Conservation (phyloP, 2,888 invertebrate genomes). For the Agrotis ipsilon region DNA sequence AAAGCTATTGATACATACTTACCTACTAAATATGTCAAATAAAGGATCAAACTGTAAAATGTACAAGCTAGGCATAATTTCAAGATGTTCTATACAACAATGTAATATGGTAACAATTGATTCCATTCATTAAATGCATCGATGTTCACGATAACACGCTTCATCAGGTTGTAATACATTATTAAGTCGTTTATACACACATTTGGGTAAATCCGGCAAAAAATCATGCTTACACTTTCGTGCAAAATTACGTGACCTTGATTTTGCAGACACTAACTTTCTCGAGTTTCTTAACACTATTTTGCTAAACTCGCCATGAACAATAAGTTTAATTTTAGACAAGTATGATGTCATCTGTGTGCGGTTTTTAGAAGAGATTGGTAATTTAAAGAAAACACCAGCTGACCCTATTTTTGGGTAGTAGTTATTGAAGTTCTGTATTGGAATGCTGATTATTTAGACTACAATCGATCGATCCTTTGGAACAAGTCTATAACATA, state of each 20-base stretch:
- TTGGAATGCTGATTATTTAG: no score
- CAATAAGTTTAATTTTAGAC: no score
- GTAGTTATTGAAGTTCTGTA: no score
- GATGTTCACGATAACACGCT: conserved; percentile 59
- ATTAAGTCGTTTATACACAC: conserved; percentile 41
- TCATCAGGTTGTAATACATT: conserved; percentile 47
- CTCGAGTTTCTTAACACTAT: background rate
- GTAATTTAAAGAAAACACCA: no score
- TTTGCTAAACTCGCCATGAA: background rate
- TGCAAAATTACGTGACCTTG: conserved; percentile 34
- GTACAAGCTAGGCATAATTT: conserved; percentile 5
- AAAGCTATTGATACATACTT: no score
- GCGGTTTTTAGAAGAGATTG: no score
- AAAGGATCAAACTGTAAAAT: background rate
- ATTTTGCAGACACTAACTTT: background rate
- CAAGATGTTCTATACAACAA: conserved; percentile 27
- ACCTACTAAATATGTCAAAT: no score
- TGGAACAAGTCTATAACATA: no score
- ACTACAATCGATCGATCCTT: no score
- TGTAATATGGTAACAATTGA: conserved; percentile 10
- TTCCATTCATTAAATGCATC: conserved; percentile 24
- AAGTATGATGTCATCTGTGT: no score
- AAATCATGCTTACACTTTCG: conserved; percentile 46
- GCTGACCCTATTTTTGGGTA: no score
- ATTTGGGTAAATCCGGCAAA: conserved; percentile 46